A percentile compares a stretch with the other conserved stretches of the same genome.
Conservation (phyloP, 2,113 vertebrate genomes). For the Hystrix brachyura region DNA sequence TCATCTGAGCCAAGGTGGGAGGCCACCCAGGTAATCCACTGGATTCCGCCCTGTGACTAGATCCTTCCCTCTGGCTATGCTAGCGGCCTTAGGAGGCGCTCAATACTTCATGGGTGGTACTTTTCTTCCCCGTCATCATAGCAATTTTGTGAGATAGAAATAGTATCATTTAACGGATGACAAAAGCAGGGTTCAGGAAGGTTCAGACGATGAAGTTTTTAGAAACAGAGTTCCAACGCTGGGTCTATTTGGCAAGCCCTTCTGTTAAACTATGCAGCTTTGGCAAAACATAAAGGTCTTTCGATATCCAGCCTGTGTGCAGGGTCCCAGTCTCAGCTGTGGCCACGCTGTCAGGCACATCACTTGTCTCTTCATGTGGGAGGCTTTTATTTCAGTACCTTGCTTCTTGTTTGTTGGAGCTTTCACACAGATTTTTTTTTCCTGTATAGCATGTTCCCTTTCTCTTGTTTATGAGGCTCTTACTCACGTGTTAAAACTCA, state of each 20-base stretch:
- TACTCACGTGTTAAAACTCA: slow-evolving; percentile 4
- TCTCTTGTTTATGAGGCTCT: not conserved
- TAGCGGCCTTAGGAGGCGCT: not conserved
- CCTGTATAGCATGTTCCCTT: not conserved
- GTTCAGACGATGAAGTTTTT: not conserved
- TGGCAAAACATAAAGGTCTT: not conserved
- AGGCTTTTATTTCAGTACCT: not conserved
- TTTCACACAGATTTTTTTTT: not conserved
- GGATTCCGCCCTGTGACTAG: not conserved
- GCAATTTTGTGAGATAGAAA: not conserved
- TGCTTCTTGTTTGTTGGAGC: not conserved
- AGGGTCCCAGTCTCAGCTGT: not conserved
- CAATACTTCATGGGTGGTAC: not conserved
- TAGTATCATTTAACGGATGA: not conserved
- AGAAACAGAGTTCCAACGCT: not conserved
- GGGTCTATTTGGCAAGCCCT: not conserved
- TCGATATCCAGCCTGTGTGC: not conserved
- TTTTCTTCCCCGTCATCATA: not conserved
- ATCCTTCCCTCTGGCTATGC: not conserved
- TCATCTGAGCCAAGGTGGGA: not conserved
- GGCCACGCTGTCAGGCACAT: not conserved
- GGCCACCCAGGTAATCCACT: not conserved
- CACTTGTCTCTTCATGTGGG: not conserved
- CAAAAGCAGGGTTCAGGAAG: not conserved
- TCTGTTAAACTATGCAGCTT: not conserved